phyloP scores from a whole-genome alignment of 2,888 invertebrate genomes.

The Perizoma flavofasciatum region DNA sequence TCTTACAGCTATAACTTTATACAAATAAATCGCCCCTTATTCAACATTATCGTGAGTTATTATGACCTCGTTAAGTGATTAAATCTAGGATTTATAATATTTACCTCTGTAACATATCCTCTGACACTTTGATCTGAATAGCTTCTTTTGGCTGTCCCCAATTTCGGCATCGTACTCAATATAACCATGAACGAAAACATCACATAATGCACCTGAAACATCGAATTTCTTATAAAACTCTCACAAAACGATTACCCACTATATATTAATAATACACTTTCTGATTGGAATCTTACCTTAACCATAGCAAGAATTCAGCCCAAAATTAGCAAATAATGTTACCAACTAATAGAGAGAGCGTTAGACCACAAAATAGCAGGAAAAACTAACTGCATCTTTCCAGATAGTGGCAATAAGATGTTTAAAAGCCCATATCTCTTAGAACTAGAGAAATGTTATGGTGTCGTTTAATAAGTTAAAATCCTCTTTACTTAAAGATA shows the following conservation, averaged over 20 bases:
- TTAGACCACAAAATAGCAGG: too few species aligned
- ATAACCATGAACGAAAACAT: slow-evolving; percentile 64
- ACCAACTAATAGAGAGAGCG: slow-evolving; percentile 26
- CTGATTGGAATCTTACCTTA: slow-evolving; percentile 59
- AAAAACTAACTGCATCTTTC: background rate
- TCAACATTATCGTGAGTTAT: background rate
- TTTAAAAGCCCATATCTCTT: too few species aligned
- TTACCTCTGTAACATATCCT: slow-evolving; percentile 93
- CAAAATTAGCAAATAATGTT: slow-evolving; percentile 59
- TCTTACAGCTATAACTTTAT: background rate
- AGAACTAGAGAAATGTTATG: too few species aligned
- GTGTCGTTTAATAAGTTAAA: too few species aligned
- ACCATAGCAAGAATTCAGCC: slow-evolving; percentile 70
- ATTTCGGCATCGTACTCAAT: slow-evolving; percentile 63
- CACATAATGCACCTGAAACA: slow-evolving; percentile 69
- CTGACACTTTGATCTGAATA: slow-evolving; percentile 92
- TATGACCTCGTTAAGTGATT: too few species aligned
- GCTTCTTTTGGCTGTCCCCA: slow-evolving; percentile 85
- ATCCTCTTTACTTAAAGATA: too few species aligned
- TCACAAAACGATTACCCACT: slow-evolving; percentile 44
- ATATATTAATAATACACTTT: slow-evolving; percentile 38
- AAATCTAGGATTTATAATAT: background rate
- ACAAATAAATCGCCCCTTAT: background rate
- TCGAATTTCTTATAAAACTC: slow-evolving; percentile 41
- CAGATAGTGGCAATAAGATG: too few species aligned